Percentiles rank a stretch among this genome's conserved stretches.
Conservation (phyloP, 2,888 invertebrate species). For the Limnephilus lunatus region DNA sequence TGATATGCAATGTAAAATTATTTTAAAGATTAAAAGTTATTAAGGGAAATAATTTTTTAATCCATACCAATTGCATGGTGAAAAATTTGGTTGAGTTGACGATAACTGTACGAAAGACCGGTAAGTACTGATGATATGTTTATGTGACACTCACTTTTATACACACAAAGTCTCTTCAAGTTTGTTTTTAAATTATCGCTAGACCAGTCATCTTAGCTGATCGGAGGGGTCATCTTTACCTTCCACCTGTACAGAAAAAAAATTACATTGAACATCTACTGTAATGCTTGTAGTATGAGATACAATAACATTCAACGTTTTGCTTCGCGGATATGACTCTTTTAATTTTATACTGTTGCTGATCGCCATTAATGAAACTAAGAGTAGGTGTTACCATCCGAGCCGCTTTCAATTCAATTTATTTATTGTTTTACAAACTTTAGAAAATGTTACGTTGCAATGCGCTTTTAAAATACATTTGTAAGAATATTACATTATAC, state of each 20-base stretch:
- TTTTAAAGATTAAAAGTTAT: background rate
- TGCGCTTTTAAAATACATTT: too few relatives aligned
- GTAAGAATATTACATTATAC: too few relatives aligned
- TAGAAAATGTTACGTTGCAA: too few relatives aligned
- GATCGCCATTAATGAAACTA: too few relatives aligned
- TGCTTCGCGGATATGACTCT: too few relatives aligned
- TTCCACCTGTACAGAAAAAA: background rate
- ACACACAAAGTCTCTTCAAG: slow-evolving; percentile 11
- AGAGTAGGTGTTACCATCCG: too few relatives aligned
- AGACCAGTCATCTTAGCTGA: background rate
- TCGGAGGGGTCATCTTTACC: background rate
- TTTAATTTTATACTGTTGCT: too few relatives aligned
- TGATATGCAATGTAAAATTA: background rate
- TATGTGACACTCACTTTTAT: slow-evolving; percentile 53
- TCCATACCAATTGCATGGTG: slow-evolving; percentile 42
- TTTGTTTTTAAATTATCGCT: background rate
- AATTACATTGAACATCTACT: background rate
- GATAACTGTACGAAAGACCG: background rate
- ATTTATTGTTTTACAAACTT: too few relatives aligned
- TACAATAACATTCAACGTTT: too few relatives aligned
- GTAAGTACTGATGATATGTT: slow-evolving; percentile 39
- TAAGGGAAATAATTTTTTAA: background rate
- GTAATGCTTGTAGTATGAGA: too few relatives aligned
- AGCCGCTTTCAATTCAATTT: too few relatives aligned
- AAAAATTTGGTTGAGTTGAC: background rate